Percentiles rank a stretch among this genome's conserved stretches.
phyloP scores from a whole-genome alignment of 2,888 invertebrate species.

The Aphrophora alni region DNA sequence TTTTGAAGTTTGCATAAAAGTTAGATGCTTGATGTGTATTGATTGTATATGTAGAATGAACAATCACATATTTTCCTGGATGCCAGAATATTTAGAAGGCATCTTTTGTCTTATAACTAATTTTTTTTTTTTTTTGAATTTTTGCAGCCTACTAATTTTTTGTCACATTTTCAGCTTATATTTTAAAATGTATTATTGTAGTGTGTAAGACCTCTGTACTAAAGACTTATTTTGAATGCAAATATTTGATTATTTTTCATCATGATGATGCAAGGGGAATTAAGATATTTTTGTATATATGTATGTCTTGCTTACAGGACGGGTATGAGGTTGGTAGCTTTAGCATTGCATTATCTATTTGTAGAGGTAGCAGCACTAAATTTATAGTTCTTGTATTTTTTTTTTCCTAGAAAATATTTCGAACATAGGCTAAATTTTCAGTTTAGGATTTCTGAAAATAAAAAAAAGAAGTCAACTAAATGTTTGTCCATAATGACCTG shows the following conservation, averaged over 20 bases:
- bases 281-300: not conserved
- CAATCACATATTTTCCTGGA: not conserved
- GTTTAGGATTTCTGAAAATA: too few species aligned
- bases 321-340: constrained; percentile 68
- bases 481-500: too few species aligned
- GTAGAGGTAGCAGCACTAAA: not conserved
- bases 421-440: too few species aligned
- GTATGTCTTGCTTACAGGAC: constrained; percentile 57
- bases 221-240: not conserved
- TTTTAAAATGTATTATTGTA: not conserved
- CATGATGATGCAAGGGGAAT: not conserved
- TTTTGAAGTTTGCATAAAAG: not conserved
- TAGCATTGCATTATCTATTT: not conserved
- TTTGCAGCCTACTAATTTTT: not conserved
- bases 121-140: not conserved
- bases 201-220: too few species aligned
- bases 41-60: not conserved
- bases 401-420: too few species aligned
- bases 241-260: too few species aligned
- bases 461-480: too few species aligned
- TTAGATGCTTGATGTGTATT: not conserved
- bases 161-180: not conserved
- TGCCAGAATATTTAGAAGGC: not conserved
- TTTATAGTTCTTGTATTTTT: not conserved
- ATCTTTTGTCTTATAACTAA: not conserved